Base-by-base conservation (phyloP, 2,797 vertebrate species). In the Gallinago nigripennis region DNA sequence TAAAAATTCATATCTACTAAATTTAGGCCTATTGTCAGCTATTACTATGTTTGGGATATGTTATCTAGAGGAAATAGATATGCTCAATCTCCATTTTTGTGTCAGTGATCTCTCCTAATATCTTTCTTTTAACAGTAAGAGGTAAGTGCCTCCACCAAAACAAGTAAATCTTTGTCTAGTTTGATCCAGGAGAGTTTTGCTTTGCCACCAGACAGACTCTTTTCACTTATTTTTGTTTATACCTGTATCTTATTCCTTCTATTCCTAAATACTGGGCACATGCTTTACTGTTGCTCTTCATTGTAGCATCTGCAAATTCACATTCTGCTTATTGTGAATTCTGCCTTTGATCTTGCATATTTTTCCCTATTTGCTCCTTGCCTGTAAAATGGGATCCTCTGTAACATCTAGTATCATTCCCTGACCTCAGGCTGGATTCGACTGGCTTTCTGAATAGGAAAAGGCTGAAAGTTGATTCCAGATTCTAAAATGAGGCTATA, bases 31-130 rank as follows among this genome's bases (percentile, higher is more conserved):
- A 64, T 45, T 86, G 25, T 16, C 23, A 79, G 33, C 23, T 57
- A 6, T 88, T 79, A 37, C 16, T 70, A 18, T 4, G 3, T 54
- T 0, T 0, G 7, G 11, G 27, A 54, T 50, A 64, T 2, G 1
- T 30, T 64, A 66, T 23, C 45, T 50, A 64, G 37, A 82, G 50
- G 85, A 84, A 80, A 85, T 1, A 66, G 33, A 21, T 70, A n/a
- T 13, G 6, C 8, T 45, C 33, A 45, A 19, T 64, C 43, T 73
- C 45, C 3, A 12, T 25, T 87, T 80, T 78, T 46, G 27, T 64
- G 48, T 54, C 45, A 50, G 13, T 1, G 5, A 82, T 18, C 21
- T 82, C 8, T 24, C 80, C 6, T 80, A 78, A 54, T 57, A 53
- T 18, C 6, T 72, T 86, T 89, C 28, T 87, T 24, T 68, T 57